Evolutionary conservation across 2,113 vertebrate species (phyloP).

Genomic region (Arenaria interpres): DNA sequence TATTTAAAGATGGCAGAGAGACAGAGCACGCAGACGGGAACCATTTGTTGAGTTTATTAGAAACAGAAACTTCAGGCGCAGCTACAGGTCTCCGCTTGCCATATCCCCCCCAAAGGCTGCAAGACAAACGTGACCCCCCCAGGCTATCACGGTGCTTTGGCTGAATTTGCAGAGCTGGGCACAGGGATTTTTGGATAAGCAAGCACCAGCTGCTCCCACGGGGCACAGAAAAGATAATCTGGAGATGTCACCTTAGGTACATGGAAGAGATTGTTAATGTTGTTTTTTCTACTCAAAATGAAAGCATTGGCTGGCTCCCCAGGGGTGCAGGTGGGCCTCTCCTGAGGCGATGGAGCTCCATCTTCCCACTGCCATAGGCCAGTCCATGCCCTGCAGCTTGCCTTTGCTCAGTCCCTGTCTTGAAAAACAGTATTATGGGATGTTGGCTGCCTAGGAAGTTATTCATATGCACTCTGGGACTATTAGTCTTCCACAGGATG

Average conservation of each 20-base stretch:
- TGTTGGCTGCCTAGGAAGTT: neutral
- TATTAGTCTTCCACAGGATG: neutral
- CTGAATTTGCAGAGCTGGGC: neutral
- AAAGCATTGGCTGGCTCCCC: neutral
- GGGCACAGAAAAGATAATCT: neutral
- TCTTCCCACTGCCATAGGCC: neutral
- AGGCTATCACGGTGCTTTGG: rapidly evolving
- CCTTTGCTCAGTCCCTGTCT: neutral
- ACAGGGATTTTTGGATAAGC: neutral
- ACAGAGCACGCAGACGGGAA: neutral
- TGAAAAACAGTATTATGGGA: neutral
- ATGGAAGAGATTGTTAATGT: neutral
- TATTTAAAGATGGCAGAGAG: conserved; percentile 53
- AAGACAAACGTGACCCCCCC: neutral
- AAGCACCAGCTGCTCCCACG: neutral
- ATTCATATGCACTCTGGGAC: neutral
- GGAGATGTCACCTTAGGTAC: neutral
- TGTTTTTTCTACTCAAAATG: neutral
- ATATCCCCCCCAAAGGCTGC: neutral
- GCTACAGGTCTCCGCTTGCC: neutral
- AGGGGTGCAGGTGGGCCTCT: rapidly evolving
- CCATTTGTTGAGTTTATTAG: conserved; percentile 34
- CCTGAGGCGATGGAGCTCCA: rapidly evolving
- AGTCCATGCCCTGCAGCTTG: neutral
- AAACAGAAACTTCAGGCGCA: conserved; percentile 26